Evolutionary conservation across 2,888 invertebrate species (phyloP), one percentile per base, ranked within the genome.

Genomic region (Augochlorella aurata): DNA sequence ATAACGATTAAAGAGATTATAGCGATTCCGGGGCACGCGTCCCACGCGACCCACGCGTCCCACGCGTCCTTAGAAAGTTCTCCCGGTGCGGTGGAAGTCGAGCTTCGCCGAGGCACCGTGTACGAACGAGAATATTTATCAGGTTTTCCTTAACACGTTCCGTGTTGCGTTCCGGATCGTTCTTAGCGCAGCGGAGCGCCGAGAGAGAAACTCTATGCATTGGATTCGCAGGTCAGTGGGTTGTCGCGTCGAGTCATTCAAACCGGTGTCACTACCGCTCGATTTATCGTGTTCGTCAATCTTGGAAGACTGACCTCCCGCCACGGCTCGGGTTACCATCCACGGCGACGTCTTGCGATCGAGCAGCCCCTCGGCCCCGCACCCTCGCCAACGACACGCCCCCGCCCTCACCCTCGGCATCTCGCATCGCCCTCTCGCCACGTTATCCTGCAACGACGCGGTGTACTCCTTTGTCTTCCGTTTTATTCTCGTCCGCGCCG

Each of bases 161-260:
- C 69, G 61, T 65, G 65, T 66, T 63, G 68, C 78, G 72, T 68
- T 65, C 61, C 72, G 72, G 74, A 49, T 47, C 52, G 79, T 49
- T 66, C 63, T 45, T 77, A 76, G 74, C 38, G 38, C 38, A 38
- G 5, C 38, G 79, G 79, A 77, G 74, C 66, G 74, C 66, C 78
- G 71, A 79, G 83, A 86, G 84, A 88, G 88, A 87, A 88, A 88
- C 87, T 88, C 88, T 91, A 92, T 92, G 93, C 93, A 93, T 92
- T 92, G 93, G 92, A 93, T 93, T 93, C 91, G 93, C 93, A 92
- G 93, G 93, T 93, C 93, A 93, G 91, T 93, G 93, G 87, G 93
- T 90, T 92, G 93, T 93, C 93, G 91, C 89, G 88, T 91, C 91
- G 90, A 86, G 89, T 93, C 90, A 89, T 85, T 90, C 90, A 89